These are phyloP conservation scores for Esox lucius DNA, from an alignment of 2,797 vertebrate genomes.

Conservation along the genomic window DNA sequence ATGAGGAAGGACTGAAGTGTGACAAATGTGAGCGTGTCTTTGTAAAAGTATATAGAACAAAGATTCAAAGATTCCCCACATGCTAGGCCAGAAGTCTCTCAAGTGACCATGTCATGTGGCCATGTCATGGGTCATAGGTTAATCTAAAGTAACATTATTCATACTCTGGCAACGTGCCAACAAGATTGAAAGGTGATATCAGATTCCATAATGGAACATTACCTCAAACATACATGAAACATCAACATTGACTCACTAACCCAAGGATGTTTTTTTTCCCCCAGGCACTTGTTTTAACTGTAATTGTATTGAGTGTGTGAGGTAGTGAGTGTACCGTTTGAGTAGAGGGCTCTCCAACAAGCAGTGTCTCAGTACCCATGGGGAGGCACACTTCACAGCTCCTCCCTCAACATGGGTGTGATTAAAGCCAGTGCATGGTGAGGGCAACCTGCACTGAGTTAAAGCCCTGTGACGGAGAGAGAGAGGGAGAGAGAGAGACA, in stretches of 20 bases:
- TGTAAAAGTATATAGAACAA: not conserved
- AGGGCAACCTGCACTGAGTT: constrained; percentile 51
- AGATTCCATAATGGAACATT: not conserved
- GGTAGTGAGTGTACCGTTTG: not conserved
- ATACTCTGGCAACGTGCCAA: not conserved
- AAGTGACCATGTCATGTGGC: constrained; percentile 29
- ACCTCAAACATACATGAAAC: not conserved
- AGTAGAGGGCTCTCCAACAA: constrained; percentile 37
- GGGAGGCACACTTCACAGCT: constrained; percentile 58
- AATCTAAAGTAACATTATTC: constrained; percentile 14
- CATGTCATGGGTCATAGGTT: constrained; percentile 36
- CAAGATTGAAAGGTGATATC: not conserved
- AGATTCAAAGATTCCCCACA: no score
- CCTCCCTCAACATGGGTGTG: constrained; percentile 67
- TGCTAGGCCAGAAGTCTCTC: constrained; percentile 21
- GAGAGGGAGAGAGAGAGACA: constrained; percentile 38
- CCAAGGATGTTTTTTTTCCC: not conserved
- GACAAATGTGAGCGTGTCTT: not conserved
- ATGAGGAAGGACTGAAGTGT: not conserved
- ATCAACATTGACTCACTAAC: not conserved
- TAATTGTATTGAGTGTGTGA: constrained; percentile 21
- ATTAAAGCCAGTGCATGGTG: constrained; percentile 69
- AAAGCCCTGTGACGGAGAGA: constrained; percentile 12
- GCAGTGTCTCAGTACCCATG: constrained; percentile 45
- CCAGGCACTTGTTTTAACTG: not conserved